phyloP scores from a whole-genome alignment of 2,888 invertebrate species.

The Drosophila lutescens region DNA sequence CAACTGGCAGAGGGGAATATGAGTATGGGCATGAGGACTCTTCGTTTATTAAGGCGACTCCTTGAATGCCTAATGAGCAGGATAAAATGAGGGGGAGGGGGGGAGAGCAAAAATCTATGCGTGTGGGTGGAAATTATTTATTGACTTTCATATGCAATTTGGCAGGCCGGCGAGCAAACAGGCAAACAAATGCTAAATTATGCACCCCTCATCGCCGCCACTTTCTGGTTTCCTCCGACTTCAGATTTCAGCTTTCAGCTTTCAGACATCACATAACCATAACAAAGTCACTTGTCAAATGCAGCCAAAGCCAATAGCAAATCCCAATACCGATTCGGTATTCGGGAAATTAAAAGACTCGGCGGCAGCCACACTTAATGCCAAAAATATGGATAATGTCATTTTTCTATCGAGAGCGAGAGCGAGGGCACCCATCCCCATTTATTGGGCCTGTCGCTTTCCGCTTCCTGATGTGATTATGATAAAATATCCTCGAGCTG shows the following conservation, averaged over 20 bases:
- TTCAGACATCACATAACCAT: constrained; percentile 15
- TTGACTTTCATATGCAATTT: constrained; percentile 79
- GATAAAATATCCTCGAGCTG: constrained; percentile 80
- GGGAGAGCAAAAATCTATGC: neutral
- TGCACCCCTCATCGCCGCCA: constrained; percentile 21
- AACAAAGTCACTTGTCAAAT: constrained; percentile 69
- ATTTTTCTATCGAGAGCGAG: constrained; percentile 70
- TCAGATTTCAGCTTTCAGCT: neutral
- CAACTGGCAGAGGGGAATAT: neutral
- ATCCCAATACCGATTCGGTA: constrained; percentile 15
- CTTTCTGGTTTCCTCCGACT: neutral
- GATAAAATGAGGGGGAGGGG: neutral
- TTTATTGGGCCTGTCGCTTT: constrained; percentile 28
- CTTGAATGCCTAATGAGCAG: constrained; percentile 69
- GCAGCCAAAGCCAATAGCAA: constrained; percentile 51
- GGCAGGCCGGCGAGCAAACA: constrained; percentile 54
- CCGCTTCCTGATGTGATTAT: constrained; percentile 78
- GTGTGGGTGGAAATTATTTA: constrained; percentile 64
- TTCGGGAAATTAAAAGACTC: constrained; percentile 71
- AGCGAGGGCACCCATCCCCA: neutral
- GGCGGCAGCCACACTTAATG: constrained; percentile 63
- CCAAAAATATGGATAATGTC: constrained; percentile 79
- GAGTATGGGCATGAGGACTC: constrained; percentile 5
- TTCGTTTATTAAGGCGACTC: constrained; percentile 57
- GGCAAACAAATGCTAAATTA: constrained; percentile 42